Evolutionary conservation across 37 sponge, comb jelly and placozoan species (phyloP).

Genomic region (Dysidea cf. avara): DNA sequence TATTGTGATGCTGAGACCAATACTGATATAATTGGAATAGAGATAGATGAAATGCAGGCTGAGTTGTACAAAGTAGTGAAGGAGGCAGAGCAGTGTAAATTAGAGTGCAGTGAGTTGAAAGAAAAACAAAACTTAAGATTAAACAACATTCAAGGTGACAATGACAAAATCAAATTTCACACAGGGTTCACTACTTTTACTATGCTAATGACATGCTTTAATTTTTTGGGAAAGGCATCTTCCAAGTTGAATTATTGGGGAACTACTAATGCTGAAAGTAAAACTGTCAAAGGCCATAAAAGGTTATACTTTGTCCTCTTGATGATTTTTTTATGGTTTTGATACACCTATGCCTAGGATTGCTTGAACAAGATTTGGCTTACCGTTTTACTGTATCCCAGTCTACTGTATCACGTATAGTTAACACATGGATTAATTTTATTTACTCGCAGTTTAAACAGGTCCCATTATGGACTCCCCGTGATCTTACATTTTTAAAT

Average conservation of each 20-base stretch:
- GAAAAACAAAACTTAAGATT: neutral
- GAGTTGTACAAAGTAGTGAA: no score
- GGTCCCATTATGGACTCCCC: slow-evolving; percentile 29
- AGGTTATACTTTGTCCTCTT: slow-evolving; percentile 18
- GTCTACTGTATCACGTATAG: slow-evolving; percentile 25
- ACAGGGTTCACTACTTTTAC: slow-evolving; percentile 37
- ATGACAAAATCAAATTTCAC: slow-evolving; percentile 33
- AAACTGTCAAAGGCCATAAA: slow-evolving; percentile 17
- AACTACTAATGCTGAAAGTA: slow-evolving; percentile 4
- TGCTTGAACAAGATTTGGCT: slow-evolving; percentile 32
- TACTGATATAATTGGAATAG: no score
- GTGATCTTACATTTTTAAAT: neutral
- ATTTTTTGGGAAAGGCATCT: slow-evolving; percentile 20
- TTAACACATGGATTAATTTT: slow-evolving; percentile 27
- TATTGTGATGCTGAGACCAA: no score
- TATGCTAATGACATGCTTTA: slow-evolving; percentile 18
- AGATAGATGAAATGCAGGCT: no score
- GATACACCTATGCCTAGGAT: slow-evolving; percentile 8
- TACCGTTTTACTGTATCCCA: slow-evolving; percentile 23
- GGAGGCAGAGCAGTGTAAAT: no score
- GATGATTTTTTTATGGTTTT: slow-evolving; percentile 31
- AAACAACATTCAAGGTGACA: slow-evolving; percentile 10
- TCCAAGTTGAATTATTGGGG: slow-evolving; percentile 20
- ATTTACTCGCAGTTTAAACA: slow-evolving; percentile 2
- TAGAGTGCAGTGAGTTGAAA: no score